Evolutionary conservation across 1,140 invertebrate genomes (phyloP).

Genomic region (Apis cerana): DNA sequence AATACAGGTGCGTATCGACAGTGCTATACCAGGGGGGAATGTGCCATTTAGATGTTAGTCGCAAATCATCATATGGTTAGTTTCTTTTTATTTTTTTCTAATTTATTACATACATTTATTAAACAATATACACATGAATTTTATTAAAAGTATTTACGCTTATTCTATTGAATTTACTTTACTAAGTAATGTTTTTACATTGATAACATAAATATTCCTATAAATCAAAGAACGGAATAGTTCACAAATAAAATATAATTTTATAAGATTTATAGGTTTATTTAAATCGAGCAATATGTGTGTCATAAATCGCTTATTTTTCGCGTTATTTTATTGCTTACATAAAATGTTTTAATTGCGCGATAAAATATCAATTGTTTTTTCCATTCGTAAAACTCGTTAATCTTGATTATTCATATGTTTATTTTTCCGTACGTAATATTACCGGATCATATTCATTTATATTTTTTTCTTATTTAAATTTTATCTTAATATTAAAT

Average conservation of each 20-base stretch:
- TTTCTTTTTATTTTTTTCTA: slow-evolving; percentile 42
- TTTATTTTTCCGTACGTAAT: not conserved
- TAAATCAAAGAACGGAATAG: not conserved
- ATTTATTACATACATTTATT: not conserved
- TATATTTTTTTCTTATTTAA: not conserved
- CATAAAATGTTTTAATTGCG: not conserved
- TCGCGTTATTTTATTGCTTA: not conserved
- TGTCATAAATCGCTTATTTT: not conserved
- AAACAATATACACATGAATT: not conserved
- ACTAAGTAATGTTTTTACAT: not conserved
- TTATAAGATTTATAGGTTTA: not conserved
- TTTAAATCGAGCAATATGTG: not conserved
- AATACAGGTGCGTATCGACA: slow-evolving; percentile 62
- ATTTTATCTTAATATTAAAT: not conserved
- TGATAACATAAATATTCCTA: not conserved
- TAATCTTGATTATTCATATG: not conserved
- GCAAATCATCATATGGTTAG: slow-evolving; percentile 56
- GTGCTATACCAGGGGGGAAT: slow-evolving; percentile 52
- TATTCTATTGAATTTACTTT: not conserved
- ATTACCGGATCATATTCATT: not conserved
- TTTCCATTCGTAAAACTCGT: not conserved
- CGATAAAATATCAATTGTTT: slow-evolving; percentile 3
- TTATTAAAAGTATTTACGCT: not conserved
- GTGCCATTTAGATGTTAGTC: slow-evolving; percentile 42
- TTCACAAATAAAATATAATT: not conserved